phyloP scores from a whole-genome alignment of 2,888 invertebrate genomes.

The Alcis repandata region DNA sequence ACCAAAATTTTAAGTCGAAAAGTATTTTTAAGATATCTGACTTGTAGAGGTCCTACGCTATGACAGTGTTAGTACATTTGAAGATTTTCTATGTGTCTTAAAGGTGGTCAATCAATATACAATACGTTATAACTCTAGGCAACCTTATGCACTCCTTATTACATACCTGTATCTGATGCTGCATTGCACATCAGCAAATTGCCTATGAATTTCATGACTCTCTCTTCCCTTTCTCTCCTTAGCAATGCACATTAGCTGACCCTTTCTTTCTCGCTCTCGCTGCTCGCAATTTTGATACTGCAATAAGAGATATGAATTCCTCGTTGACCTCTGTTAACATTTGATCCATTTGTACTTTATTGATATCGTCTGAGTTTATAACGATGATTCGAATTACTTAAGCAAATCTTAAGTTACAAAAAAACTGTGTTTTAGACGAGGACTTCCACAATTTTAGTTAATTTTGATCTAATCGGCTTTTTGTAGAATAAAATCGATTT shows the following conservation, averaged over 20 bases:
- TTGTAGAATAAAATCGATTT: background rate
- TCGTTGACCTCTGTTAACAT: conserved; percentile 46
- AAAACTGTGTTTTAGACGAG: too few species aligned
- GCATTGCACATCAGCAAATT: conserved; percentile 45
- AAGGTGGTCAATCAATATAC: too few species aligned
- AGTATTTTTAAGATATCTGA: too few species aligned
- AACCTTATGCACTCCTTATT: conserved; percentile 42
- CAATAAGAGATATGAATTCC: conserved; percentile 47
- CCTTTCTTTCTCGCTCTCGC: conserved; percentile 34
- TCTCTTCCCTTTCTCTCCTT: conserved; percentile 58
- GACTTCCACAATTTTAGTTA: too few species aligned
- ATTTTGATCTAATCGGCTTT: too few species aligned
- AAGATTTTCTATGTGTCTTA: too few species aligned
- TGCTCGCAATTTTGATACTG: conserved; percentile 46
- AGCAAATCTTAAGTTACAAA: too few species aligned
- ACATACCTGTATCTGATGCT: conserved; percentile 49
- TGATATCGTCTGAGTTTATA: conserved; percentile 4
- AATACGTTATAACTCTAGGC: background rate
- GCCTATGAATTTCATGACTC: conserved; percentile 59
- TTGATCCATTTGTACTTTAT: conserved; percentile 26
- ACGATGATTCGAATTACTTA: background rate
- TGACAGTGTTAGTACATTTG: too few species aligned
- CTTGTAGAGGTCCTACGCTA: too few species aligned
- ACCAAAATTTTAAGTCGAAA: too few species aligned
- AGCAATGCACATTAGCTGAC: conserved; percentile 40